A percentile compares a stretch with the other conserved stretches of the same genome.
These are phyloP conservation scores for Plebejus argus DNA, from an alignment of 2,888 invertebrate species.

Conservation along the genomic window DNA sequence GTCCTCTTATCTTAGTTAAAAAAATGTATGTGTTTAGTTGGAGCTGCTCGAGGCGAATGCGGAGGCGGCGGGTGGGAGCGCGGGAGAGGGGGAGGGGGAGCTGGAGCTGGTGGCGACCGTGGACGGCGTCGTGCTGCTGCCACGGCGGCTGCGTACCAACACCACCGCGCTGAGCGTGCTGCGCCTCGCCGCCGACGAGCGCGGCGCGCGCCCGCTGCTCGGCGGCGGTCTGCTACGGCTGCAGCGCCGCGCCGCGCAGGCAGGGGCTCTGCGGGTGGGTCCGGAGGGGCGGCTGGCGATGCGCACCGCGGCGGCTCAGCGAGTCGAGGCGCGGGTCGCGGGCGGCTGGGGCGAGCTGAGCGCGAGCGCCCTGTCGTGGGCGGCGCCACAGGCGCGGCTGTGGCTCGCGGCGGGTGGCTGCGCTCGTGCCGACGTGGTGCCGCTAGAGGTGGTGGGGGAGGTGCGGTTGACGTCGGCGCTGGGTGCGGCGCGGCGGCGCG, in stretches of 20 bases:
- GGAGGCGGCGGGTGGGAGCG: background rate
- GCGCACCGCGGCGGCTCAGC: conserved; percentile 42
- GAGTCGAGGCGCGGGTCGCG: conserved; percentile 38
- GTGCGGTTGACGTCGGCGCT: conserved; percentile 37
- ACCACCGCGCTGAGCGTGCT: conserved; percentile 56
- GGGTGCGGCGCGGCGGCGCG: conserved; percentile 37
- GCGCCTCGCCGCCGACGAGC: conserved; percentile 39
- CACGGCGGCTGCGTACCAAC: conserved; percentile 62
- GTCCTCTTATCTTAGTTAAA: too few species aligned
- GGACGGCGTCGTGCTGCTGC: conserved; percentile 49
- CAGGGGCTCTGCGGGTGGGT: conserved; percentile 47
- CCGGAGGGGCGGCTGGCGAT: conserved; percentile 47
- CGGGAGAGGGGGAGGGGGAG: background rate
- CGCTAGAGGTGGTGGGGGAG: conserved; percentile 35
- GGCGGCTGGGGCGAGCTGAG: conserved; percentile 39
- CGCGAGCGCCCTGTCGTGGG: conserved; percentile 40
- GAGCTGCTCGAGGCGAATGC: background rate
- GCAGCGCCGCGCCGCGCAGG: conserved; percentile 41
- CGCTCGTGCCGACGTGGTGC: conserved; percentile 53
- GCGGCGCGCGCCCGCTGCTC: conserved; percentile 40
- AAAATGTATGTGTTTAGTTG: background rate
- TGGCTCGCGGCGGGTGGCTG: conserved; percentile 57
- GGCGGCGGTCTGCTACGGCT: conserved; percentile 43
- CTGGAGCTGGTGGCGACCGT: background rate
- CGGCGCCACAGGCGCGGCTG: conserved; percentile 51